Base-by-base conservation (phyloP, 2,113 vertebrate species). In the Odobenus rosmarus region DNA sequence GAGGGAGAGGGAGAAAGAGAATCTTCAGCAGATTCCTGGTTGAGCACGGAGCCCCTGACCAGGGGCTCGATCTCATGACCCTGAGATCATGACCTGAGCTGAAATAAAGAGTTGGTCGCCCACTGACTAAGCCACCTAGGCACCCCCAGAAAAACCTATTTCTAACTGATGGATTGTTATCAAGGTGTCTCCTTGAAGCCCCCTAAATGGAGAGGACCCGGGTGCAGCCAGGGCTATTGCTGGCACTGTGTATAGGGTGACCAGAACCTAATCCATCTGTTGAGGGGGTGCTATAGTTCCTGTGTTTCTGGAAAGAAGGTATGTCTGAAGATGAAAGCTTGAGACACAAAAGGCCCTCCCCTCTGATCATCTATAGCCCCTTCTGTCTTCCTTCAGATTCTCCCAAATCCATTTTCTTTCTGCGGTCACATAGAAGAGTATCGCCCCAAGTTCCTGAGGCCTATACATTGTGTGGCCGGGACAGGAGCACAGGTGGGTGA, bases 121-220 rank as follows among this genome's bases (percentile, higher is more conserved):
- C 16, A 19, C 33, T 4, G 33, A 9, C 67, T 69, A 36, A 69
- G 18, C 67, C 16, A 19, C 16, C 1, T 16, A 69, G 18, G 67
- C 33, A 19, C 67, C 16, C 67, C 18, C 67, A 19, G 33, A 90
- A 51, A 87, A 89, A 59, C 11, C 57, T 49, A 64, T 96, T 88
- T 79, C 18, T 79, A 61, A 77, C 51, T 33, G 94, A n/a, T 26
- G 49, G 31, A 39, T 49, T 24, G 0, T 81, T 83, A 51, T 12
- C 16, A 36, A 14, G 11, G 33, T 87, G 24, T 83, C 76, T 77
- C n/a, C 49, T 93, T 93, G 59, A 86, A 82, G 26, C 11, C 19
- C 69, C 87, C 31, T 31, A 57, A 74, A 71, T 36, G 92, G 59
- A 79, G 84, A 62, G 49, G 33, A 42, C n/a, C 21, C 11, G 59